A percentile compares a stretch with the other conserved stretches of the same genome.
These are phyloP conservation scores for Phyto melanocephala DNA, from an alignment of 2,888 invertebrate species.

Conservation along the genomic window DNA sequence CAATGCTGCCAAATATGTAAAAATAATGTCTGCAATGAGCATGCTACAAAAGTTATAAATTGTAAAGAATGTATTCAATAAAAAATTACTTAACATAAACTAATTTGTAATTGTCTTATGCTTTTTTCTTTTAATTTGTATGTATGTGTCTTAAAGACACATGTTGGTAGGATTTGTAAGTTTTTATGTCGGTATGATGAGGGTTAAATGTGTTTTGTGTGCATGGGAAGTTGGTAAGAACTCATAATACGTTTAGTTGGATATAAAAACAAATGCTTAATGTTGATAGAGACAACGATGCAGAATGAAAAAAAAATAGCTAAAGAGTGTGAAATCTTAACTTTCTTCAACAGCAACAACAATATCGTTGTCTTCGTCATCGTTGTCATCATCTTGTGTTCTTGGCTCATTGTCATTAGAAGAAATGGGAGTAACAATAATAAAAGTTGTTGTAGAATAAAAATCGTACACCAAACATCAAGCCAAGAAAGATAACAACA, in stretches of 20 bases:
- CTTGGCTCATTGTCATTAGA: slow-evolving; percentile 51
- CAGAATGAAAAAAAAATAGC: neutral
- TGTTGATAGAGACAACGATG: slow-evolving; percentile 49
- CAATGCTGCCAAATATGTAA: too few species aligned
- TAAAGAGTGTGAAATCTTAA: slow-evolving; percentile 38
- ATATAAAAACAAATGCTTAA: slow-evolving; percentile 62
- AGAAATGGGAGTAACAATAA: slow-evolving; percentile 56
- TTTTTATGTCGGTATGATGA: too few species aligned
- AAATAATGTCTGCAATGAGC: too few species aligned
- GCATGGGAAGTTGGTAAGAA: slow-evolving; percentile 10
- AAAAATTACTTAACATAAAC: too few species aligned
- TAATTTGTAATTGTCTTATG: too few species aligned
- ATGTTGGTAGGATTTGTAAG: too few species aligned
- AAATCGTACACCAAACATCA: slow-evolving; percentile 40
- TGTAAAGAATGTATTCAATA: too few species aligned
- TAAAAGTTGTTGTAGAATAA: too few species aligned
- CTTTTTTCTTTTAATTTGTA: too few species aligned
- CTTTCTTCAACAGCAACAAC: slow-evolving; percentile 32
- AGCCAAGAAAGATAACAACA: slow-evolving; percentile 39
- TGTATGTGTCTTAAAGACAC: too few species aligned
- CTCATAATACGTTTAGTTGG: slow-evolving; percentile 49
- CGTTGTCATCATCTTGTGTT: slow-evolving; percentile 13
- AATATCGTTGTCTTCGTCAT: neutral
- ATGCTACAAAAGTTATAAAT: too few species aligned
- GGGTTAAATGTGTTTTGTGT: neutral